These are phyloP conservation scores for Nothoprocta pentlandii DNA, from an alignment of 2,113 vertebrate genomes.

Conservation along the genomic window DNA sequence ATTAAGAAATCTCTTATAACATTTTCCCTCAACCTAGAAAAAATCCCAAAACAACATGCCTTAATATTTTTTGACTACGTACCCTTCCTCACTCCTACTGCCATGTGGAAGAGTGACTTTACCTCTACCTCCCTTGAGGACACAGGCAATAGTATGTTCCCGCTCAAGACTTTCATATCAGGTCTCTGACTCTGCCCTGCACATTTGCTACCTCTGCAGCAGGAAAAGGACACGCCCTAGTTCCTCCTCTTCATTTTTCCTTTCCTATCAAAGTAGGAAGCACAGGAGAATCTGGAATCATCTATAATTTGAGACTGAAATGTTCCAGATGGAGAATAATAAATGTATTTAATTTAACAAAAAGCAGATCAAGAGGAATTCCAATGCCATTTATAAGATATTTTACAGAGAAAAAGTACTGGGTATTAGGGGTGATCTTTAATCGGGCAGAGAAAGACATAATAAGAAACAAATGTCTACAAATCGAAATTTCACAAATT, in stretches of 20 bases:
- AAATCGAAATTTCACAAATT: not conserved
- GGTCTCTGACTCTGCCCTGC: fast-evolving
- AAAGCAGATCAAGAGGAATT: not conserved
- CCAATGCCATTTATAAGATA: not conserved
- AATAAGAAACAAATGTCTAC: not conserved
- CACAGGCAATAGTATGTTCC: not conserved
- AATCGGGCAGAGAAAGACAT: not conserved
- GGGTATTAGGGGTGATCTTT: not conserved
- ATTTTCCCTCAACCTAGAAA: too few species aligned
- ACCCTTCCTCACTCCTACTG: not conserved
- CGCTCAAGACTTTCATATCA: not conserved
- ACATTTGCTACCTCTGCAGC: not conserved
- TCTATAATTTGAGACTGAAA: not conserved
- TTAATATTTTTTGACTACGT: not conserved
- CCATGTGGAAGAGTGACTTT: not conserved
- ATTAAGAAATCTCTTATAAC: too few species aligned
- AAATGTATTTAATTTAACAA: not conserved
- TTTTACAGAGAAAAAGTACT: not conserved
- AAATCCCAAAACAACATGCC: not conserved
- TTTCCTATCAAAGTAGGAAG: not conserved
- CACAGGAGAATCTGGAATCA: not conserved
- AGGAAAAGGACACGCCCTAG: not conserved
- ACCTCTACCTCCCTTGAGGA: not conserved
- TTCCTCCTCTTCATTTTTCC: not conserved
- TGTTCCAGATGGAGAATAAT: not conserved